Evolutionary conservation across 2,113 vertebrate genomes (phyloP).

Genomic region (Balaenoptera acutorostrata): DNA sequence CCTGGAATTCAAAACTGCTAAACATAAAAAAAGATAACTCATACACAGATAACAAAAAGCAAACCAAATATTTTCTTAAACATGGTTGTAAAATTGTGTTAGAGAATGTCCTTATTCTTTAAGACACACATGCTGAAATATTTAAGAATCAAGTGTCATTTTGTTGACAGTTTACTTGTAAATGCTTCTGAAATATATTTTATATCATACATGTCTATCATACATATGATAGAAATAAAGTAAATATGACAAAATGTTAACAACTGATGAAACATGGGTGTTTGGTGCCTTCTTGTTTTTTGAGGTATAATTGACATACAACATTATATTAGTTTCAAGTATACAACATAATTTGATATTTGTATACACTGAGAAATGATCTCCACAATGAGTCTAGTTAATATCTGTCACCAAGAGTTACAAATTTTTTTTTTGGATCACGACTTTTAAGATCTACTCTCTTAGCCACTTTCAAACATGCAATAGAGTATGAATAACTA

Average conservation of each 20-base stretch:
- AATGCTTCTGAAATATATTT: neutral
- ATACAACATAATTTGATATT: neutral
- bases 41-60: neutral
- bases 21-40: neutral
- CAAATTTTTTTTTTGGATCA: neutral
- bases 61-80: neutral
- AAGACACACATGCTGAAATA: neutral
- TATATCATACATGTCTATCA: neutral
- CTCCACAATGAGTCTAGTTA: neutral
- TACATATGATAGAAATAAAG: neutral
- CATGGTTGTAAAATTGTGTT: neutral
- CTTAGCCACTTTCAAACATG: neutral
- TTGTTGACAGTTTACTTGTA: neutral
- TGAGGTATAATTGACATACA: neutral
- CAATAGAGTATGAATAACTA: neutral
- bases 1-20: neutral
- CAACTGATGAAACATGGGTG: neutral
- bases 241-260: neutral
- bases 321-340: neutral
- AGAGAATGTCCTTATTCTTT: neutral
- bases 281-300: neutral
- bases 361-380: neutral
- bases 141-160: neutral
- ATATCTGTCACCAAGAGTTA: neutral
- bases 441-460: neutral